Evolutionary conservation across 2,797 vertebrate species (phyloP).

Genomic region (Centroberyx gerrardi): DNA sequence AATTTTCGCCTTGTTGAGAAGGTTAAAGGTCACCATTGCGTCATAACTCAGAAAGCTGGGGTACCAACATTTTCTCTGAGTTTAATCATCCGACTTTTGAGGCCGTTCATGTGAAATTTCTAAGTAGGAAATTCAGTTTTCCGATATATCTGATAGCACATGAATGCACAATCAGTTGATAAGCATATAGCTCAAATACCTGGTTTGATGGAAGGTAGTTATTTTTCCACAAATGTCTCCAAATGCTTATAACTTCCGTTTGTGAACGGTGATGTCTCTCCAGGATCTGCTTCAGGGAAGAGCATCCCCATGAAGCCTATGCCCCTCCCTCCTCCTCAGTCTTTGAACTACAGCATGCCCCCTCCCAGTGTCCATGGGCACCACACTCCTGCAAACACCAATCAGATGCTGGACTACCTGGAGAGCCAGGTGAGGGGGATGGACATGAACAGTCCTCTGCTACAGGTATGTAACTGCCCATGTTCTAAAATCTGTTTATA

Average conservation of each 20-base stretch:
- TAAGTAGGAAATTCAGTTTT: no score
- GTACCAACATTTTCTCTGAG: no score
- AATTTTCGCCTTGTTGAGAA: no score
- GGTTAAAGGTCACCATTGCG: no score
- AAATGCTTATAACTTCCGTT: neutral
- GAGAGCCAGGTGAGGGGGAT: slow-evolving; percentile 91
- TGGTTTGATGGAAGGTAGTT: neutral
- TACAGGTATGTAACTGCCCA: slow-evolving; percentile 68
- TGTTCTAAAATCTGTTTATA: neutral
- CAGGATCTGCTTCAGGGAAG: slow-evolving; percentile 89
- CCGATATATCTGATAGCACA: no score
- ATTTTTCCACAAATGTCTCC: neutral
- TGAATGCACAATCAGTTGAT: neutral
- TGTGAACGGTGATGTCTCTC: neutral
- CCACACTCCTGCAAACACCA: slow-evolving; percentile 81
- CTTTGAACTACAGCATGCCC: slow-evolving; percentile 65
- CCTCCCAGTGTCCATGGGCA: slow-evolving; percentile 80
- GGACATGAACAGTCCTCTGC: slow-evolving; percentile 84
- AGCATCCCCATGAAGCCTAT: slow-evolving; percentile 85
- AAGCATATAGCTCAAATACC: neutral
- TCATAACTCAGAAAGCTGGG: no score
- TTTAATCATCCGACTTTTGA: no score
- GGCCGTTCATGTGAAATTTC: no score
- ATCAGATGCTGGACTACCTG: slow-evolving; percentile 85
- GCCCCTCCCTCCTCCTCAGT: slow-evolving; percentile 85